Evolutionary conservation across 35 echinoderm and acorn worm species (phyloP), one percentile per base, ranked within the genome.

Genomic region (Apostichopus californicus): DNA sequence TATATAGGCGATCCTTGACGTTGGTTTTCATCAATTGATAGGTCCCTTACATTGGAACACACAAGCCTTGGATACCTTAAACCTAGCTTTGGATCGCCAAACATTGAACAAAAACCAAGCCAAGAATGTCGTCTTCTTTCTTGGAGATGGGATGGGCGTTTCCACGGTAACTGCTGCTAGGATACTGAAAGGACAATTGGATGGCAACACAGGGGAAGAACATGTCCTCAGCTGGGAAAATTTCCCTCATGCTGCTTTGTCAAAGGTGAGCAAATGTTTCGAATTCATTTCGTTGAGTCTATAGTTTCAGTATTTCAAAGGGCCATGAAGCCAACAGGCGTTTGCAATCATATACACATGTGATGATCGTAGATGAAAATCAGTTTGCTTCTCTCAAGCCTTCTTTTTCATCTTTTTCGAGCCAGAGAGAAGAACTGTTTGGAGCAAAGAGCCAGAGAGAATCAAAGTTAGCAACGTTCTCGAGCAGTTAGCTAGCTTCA

Each of bases 121-220:
- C 28, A 98, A 96, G 73, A 98, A 98, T 77, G 93, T 98, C 1
- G 87, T 98, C 60, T 90, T 96, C 55, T 98, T 96, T 70, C 12
- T 98, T 5, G 96, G 96, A 14, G 96, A 97, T 75, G 96, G 96
- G 10, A 94, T 97, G 93, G 88, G 96, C 26, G 59, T 93, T 23
- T 78, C 94, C 23, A 97, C 96, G 59, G 77, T 97, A 58, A 95
- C 96, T 5, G 93, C 96, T 4, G 96, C 90, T 25, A 59, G 96
- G 60, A 95, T 97, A 13, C 91, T 93, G 26, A 93, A 93, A 54
- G 96, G 96, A 13, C 96, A 97, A 63, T 68, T 91, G 82, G 25
- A 64, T 6, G 94, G 93, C 3, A 80, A 58, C 17, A 90, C 91
- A 8, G 96, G 96, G 0, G 96, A 98, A 71, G 96, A 98, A 59